phyloP scores from a whole-genome alignment of 1,140 invertebrate genomes.

The Agrypnia vestita region DNA sequence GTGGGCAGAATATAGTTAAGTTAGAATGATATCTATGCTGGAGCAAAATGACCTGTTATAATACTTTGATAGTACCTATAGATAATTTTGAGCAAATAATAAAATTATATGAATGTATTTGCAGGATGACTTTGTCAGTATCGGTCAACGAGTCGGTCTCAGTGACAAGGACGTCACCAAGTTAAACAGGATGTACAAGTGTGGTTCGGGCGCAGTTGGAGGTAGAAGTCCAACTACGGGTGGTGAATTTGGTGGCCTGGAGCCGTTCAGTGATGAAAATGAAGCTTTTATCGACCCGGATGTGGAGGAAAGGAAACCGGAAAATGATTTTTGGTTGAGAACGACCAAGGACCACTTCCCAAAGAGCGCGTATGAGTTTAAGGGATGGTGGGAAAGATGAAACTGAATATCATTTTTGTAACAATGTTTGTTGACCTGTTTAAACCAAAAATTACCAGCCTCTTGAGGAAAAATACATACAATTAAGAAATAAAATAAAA shows the following conservation, averaged over 20 bases:
- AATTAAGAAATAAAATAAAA: too few relatives aligned
- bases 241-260: neutral
- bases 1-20: too few relatives aligned
- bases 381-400: constrained; percentile 50
- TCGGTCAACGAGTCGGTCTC: constrained; percentile 79
- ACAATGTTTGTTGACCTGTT: neutral
- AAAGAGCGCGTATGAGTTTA: constrained; percentile 37
- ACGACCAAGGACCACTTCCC: constrained; percentile 27
- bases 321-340: constrained; percentile 2
- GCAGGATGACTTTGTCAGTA: constrained; percentile 61
- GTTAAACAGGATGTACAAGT: constrained; percentile 78
- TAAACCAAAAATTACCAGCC: too few relatives aligned
- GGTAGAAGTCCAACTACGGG: neutral
- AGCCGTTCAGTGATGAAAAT: neutral
- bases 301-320: neutral
- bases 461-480: too few relatives aligned
- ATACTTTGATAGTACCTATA: too few relatives aligned
- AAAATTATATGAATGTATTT: too few relatives aligned
- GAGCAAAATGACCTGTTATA: too few relatives aligned
- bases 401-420: neutral
- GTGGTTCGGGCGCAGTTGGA: constrained; percentile 28
- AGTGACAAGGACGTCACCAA: constrained; percentile 80
- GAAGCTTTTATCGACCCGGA: neutral
- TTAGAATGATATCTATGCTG: too few relatives aligned
- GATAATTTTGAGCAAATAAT: too few relatives aligned